Evolutionary conservation across 2,888 invertebrate genomes (phyloP), one percentile per base, ranked within the genome.

Genomic region (Anaspis maculata): DNA sequence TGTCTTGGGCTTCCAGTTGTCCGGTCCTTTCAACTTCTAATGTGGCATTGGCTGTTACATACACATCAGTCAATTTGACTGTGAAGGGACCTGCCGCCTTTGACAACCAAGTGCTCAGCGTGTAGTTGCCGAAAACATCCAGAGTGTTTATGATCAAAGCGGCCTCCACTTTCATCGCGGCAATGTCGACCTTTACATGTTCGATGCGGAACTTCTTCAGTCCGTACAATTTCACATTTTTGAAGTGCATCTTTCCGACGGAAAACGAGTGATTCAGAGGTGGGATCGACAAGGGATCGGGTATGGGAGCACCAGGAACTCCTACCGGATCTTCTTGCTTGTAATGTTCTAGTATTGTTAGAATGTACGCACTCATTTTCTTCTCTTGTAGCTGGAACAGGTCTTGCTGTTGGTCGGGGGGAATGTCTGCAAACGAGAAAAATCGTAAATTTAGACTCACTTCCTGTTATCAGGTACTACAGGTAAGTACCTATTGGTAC

Each of bases 321-420:
- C 87, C 87, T 3, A 84, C 68, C 0, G 87, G 87, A 61, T 88
- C 82, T 10, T 77, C 71, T 53, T 86, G 77, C 60, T 88, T 83
- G 62, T 81, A 89, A 57, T 89, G 87, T 35, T 83, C 79, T 22
- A 90, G 55, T 5, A 87, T 68, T 4, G 71, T 69, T 27, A 79
- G 67, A 25, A 89, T 72, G 54, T 80, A 78, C 37, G 83, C 77
- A 35, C 83, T 82, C 27, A 88, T 66, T 51, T 76, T 80, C 54
- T 78, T 73, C 58, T 83, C 77, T 5, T 74, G 77, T 31, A 49
- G 32, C 26, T 44, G 12, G 15, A 34, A 3, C 9, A 24, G 9
- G 14, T 34, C n/a, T 25, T 38, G 27, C 5, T 38, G 15, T 28
- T 19, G 19, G 19, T 9, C 9, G 5, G 19, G 5, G 9, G 19